Percentiles rank a stretch among this genome's conserved stretches.
Evolutionary conservation across 1,140 invertebrate genomes (phyloP).

Genomic region (Drosophila burlai): DNA sequence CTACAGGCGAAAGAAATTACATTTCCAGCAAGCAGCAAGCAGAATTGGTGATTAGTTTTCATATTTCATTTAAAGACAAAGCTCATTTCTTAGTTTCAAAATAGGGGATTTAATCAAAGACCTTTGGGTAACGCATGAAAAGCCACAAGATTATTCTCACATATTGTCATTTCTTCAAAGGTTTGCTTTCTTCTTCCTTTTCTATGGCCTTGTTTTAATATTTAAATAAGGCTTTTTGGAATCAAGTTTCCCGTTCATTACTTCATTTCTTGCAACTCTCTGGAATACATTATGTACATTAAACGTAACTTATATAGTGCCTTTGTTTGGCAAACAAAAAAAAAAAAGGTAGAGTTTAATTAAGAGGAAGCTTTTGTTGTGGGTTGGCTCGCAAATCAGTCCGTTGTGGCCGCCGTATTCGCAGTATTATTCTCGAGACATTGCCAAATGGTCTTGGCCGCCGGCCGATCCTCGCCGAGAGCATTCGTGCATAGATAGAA

Average conservation of each 20-base stretch:
- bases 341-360: not conserved
- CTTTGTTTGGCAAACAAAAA: constrained; percentile 3
- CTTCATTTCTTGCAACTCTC: not conserved
- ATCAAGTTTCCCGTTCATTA: not conserved
- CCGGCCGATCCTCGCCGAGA: constrained; percentile 87
- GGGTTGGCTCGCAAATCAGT: not conserved
- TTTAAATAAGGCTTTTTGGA: not conserved
- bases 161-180: too few species aligned
- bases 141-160: too few species aligned
- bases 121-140: not conserved
- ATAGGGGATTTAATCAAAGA: not conserved
- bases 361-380: not conserved
- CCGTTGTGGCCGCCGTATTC: constrained; percentile 30
- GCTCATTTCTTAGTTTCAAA: not conserved
- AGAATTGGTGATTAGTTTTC: not conserved
- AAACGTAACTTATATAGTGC: not conserved
- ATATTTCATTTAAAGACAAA: not conserved
- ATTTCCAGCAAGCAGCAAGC: not conserved
- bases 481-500: constrained; percentile 91
- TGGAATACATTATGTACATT: constrained; percentile 18
- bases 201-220: not conserved
- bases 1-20: not conserved
- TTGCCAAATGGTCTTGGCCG: constrained; percentile 85
- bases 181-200: not conserved
- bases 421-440: constrained; percentile 66